Evolutionary conservation across 2,888 invertebrate genomes (phyloP), one percentile per base, ranked within the genome.

Genomic region (Agrochola lychnidis): DNA sequence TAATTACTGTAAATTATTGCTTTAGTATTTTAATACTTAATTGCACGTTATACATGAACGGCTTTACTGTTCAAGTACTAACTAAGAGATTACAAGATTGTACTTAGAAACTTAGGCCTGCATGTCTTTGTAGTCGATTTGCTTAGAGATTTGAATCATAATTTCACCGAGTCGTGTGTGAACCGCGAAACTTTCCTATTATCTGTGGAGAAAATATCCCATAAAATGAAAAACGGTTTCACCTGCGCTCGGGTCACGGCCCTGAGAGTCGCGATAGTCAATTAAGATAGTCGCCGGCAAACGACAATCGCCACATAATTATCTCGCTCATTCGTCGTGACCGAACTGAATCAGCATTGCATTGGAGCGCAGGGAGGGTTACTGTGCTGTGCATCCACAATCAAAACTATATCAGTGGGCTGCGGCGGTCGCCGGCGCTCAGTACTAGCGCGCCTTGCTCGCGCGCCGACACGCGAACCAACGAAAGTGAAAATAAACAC

Each of bases 261-360:
- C 92, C 91, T 91, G 93, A 95, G 94, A 95, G 94, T 91, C 88
- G 93, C 91, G 96, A 96, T 95, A 92, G 92, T 94, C 93, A 95
- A 95, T 96, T 95, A 95, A 95, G 96, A 96, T 96, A 94, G 93
- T 90, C 89, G 90, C 89, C 89, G 84, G 92, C 91, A 94, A 94
- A 94, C 93, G 94, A 95, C 95, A 94, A 94, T 95, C 94, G 93
- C 93, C 92, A 92, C 92, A 92, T 94, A 95, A 96, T 96, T 96
- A 95, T 95, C 94, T 94, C 91, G 95, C 93, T 94, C 93, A 94
- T 95, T 95, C 94, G 94, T 96, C 95, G 96, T 96, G 96, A 96
- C 96, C 92, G 91, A 93, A 93, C 93, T 93, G 91, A 95, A 95
- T 95, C 92, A 92, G 93, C 93, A 94, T 92, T 95, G 95, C 96